phyloP scores from a whole-genome alignment of 2,113 vertebrate species.

The Pardalotus punctatus region DNA sequence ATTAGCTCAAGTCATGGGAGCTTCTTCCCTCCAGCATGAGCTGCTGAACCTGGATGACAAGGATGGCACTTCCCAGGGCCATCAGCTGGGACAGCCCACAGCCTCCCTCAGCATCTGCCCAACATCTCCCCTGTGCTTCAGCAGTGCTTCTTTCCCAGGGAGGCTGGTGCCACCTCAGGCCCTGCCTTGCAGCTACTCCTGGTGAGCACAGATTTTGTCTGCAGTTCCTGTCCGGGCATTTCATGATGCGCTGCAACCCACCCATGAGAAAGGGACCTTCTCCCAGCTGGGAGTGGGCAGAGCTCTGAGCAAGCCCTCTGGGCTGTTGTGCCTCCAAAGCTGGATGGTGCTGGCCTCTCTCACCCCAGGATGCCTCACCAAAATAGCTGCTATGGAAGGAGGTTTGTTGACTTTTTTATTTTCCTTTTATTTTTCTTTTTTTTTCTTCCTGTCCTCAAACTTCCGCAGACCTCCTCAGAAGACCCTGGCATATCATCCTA shows the following conservation, averaged over 20 bases:
- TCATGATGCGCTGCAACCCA: background rate
- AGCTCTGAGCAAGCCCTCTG: background rate
- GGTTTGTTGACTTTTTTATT: conserved; percentile 12
- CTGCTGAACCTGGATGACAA: background rate
- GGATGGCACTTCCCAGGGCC: background rate
- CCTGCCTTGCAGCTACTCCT: background rate
- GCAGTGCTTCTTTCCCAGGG: rapidly evolving
- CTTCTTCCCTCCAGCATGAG: background rate
- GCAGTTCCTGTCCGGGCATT: background rate
- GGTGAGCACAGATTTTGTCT: background rate
- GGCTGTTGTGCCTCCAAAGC: background rate
- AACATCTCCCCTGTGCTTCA: rapidly evolving
- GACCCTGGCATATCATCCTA: conserved; percentile 64
- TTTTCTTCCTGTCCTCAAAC: conserved; percentile 68
- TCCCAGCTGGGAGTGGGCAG: background rate
- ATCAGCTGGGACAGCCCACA: background rate
- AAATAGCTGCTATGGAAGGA: conserved; percentile 47
- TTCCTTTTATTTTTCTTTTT: conserved; percentile 34
- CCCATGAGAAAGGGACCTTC: background rate
- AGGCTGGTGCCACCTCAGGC: background rate
- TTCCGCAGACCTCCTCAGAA: conserved; percentile 67
- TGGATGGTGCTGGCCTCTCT: background rate
- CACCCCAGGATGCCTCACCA: background rate
- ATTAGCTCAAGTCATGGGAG: background rate
- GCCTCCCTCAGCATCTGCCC: background rate